phyloP scores from a whole-genome alignment of 2,888 invertebrate species.

The Polymixis lichenea region DNA sequence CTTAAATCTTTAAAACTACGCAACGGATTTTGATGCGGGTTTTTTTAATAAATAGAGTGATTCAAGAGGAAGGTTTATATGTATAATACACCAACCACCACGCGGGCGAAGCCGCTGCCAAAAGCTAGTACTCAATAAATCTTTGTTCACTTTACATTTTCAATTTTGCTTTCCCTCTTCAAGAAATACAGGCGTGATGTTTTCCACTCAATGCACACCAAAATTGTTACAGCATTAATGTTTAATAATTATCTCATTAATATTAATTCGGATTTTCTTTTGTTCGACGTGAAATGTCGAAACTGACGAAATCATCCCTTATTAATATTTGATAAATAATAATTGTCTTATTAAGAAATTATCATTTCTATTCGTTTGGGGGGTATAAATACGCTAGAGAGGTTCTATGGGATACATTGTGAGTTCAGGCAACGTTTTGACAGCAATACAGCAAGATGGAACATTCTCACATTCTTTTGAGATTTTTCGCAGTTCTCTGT shows the following conservation, averaged over 20 bases:
- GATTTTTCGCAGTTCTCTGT: background rate
- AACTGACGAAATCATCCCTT: background rate
- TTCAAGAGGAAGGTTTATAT: too few species aligned
- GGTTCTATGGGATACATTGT: background rate
- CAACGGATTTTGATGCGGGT: too few species aligned
- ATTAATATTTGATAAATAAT: conserved; percentile 37
- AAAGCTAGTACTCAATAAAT: too few species aligned
- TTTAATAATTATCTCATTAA: background rate
- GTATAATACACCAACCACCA: too few species aligned
- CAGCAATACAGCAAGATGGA: background rate
- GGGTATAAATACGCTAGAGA: conserved; percentile 3
- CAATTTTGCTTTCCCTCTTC: too few species aligned
- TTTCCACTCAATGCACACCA: background rate
- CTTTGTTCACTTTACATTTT: too few species aligned
- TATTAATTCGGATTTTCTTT: background rate
- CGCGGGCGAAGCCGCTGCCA: too few species aligned
- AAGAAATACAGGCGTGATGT: too few species aligned
- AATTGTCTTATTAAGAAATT: conserved; percentile 16
- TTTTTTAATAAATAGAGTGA: too few species aligned
- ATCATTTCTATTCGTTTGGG: conserved; percentile 13
- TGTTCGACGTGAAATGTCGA: background rate
- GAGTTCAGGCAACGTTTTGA: background rate
- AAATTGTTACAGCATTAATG: background rate
- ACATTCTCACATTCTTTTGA: background rate
- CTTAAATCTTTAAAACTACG: too few species aligned